Conservation (phyloP, 2,888 invertebrate genomes). For the Melanostoma mellinum region DNA sequence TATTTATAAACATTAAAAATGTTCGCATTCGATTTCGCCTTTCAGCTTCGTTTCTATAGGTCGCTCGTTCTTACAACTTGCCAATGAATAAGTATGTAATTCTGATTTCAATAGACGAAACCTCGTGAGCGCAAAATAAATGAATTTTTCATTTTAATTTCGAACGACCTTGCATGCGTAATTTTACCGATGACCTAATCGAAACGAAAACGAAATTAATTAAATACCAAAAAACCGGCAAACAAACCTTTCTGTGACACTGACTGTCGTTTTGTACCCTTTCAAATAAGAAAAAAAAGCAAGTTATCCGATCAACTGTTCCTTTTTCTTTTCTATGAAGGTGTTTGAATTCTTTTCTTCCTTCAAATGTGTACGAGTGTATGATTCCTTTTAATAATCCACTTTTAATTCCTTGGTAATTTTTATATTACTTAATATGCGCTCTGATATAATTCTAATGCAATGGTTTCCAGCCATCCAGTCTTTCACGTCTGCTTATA, state of each 20-base stretch:
- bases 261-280: conserved; percentile 47
- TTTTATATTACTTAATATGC: conserved; percentile 73
- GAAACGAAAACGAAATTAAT: conserved; percentile 16
- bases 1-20: conserved; percentile 55
- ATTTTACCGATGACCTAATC: conserved; percentile 62
- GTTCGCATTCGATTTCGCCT: background rate
- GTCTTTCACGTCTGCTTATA: conserved; percentile 80
- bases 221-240: conserved; percentile 53
- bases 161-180: conserved; percentile 54
- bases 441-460: conserved; percentile 65
- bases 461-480: conserved; percentile 81
- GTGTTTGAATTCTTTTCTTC: background rate
- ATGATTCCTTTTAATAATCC: conserved; percentile 43
- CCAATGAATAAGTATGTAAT: conserved; percentile 22
- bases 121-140: conserved; percentile 16
- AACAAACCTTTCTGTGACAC: conserved; percentile 63
- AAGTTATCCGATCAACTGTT: conserved; percentile 11
- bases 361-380: conserved; percentile 4
- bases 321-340: conserved; percentile 19
- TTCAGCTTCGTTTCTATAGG: background rate
- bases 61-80: conserved; percentile 13
- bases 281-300: conserved; percentile 20
- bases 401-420: conserved; percentile 40
- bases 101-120: conserved; percentile 4
- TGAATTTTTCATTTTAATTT: conserved; percentile 25